Conservation (phyloP, 2,113 vertebrate species). For the Lathamus discolor region DNA sequence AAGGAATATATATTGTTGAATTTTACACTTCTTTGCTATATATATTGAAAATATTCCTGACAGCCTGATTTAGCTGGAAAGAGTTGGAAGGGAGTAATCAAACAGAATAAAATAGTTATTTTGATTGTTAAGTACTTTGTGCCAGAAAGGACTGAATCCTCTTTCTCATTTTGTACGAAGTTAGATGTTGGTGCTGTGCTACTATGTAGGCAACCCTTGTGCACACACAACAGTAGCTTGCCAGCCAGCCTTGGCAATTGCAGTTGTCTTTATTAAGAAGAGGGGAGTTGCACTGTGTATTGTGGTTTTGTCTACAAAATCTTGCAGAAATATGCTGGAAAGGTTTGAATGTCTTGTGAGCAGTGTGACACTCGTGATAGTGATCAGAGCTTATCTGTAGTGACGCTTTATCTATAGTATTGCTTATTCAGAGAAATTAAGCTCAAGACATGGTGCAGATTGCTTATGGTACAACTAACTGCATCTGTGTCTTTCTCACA, state of each 20-base stretch:
- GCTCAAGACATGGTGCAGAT: accelerated
- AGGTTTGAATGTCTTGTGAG: background rate
- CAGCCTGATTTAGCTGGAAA: background rate
- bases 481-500: background rate
- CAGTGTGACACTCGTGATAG: background rate
- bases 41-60: background rate
- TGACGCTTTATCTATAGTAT: background rate
- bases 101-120: background rate
- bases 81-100: background rate
- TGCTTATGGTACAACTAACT: background rate
- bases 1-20: background rate
- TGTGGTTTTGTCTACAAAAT: background rate
- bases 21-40: background rate
- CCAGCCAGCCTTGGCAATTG: background rate
- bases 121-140: background rate
- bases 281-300: background rate
- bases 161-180: background rate
- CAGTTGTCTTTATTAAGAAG: background rate
- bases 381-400: background rate
- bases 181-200: background rate
- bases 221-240: background rate
- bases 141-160: background rate
- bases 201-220: background rate
- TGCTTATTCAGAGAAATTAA: background rate
- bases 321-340: background rate